Percentiles rank a stretch among this genome's conserved stretches.
Evolutionary conservation across 2,113 vertebrate species (phyloP).

Genomic region (Erpornis zantholeuca): DNA sequence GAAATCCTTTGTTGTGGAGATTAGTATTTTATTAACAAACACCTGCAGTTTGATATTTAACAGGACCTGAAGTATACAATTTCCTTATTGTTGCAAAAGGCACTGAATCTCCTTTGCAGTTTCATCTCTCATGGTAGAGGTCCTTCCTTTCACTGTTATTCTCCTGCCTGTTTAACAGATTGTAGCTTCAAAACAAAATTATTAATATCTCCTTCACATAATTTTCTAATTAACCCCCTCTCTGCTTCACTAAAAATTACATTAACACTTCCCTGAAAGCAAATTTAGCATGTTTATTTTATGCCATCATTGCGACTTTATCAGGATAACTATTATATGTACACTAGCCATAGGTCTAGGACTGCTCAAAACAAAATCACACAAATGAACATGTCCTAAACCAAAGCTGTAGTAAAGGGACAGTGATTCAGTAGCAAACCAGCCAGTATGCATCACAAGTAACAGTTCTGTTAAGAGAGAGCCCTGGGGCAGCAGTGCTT

Average conservation of each 20-base stretch:
- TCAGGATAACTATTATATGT: neutral
- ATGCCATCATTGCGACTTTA: neutral
- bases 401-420: neutral
- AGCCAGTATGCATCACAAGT: neutral
- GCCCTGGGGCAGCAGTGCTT: neutral
- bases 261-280: neutral
- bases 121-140: neutral
- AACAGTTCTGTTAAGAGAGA: neutral
- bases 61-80: neutral
- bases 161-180: neutral
- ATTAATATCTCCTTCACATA: neutral
- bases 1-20: neutral
- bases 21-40: conserved; percentile 19
- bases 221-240: conserved; percentile 9
- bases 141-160: neutral
- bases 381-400: neutral
- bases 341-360: neutral
- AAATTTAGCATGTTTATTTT: neutral
- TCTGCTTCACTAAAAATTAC: neutral
- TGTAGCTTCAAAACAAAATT: neutral
- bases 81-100: neutral
- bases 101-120: neutral
- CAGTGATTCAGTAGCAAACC: neutral
- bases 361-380: neutral
- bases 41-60: neutral